Base-by-base conservation (phyloP, 2,113 vertebrate genomes). In the Brachypodius melanocephalos region DNA sequence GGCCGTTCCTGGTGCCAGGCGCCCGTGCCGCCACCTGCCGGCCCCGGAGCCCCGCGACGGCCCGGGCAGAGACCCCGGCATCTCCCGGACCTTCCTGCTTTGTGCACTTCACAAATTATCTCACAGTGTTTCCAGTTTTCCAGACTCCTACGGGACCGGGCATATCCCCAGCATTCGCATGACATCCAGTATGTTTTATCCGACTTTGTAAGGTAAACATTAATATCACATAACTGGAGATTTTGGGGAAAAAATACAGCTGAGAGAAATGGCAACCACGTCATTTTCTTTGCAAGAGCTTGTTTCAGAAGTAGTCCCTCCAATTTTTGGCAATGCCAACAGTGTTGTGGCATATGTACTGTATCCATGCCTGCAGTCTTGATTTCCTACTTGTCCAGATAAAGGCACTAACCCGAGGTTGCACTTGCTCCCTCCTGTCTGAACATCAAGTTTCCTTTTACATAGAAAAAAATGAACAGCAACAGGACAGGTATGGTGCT, bases 61-160 rank as follows among this genome's bases (percentile, higher is more conserved):
- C 9, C 31, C 38, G 3, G 32, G 5, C n/a, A 17, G 12, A 24
- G 12, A 15, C 6, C 11, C 26, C 12, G 2, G 28, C 42, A 2
- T 2, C 29, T 15, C 48, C 14, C 5, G 3, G 3, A 4, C 4
- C 28, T 18, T 15, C 29, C 46, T 34, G 29, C 21, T 32, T 7
- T 1, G 2, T 5, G 69, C 36, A 0, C 69, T 1, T 4, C 45
- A 1, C 74, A 2, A 8, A 15, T 6, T 2, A 19, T 1, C 22
- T 21, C 5, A 10, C 14, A 2, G 24, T 1, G 6, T 1, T n/a
- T 24, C 13, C 38, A 25, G 15, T 1, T 42, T 31, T 52, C 25
- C 65, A 12, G 0, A 12, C 32, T 38, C 6, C 14, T 5, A 22
- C 3, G 21, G 43, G 24, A 31, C 48, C 18, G 2, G 12, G 2